These are phyloP conservation scores for Alectoris magna DNA, from an alignment of 2,797 vertebrate species.

Conservation along the genomic window DNA sequence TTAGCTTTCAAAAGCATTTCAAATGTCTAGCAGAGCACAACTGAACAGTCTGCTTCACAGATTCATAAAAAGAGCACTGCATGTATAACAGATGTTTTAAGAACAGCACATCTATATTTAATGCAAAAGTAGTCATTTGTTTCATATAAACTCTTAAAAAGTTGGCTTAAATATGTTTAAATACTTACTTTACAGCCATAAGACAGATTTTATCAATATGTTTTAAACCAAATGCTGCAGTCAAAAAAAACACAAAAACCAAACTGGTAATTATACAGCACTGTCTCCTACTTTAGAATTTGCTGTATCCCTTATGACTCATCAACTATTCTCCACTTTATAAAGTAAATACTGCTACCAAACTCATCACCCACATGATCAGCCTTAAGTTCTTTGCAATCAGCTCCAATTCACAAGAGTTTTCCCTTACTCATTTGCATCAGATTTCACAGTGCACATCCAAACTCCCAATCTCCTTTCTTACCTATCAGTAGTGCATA, in stretches of 20 bases:
- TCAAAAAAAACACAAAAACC: neutral
- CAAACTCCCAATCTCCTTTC: neutral
- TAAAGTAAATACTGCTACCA: neutral
- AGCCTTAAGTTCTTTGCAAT: neutral
- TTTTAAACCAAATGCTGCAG: neutral
- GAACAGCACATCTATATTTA: slow-evolving; percentile 6
- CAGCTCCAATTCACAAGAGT: neutral
- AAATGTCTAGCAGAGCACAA: neutral
- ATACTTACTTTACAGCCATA: neutral
- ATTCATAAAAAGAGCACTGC: neutral
- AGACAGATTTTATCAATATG: neutral
- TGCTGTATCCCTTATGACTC: neutral
- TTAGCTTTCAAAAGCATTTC: neutral
- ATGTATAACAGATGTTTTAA: neutral
- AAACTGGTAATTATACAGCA: neutral
- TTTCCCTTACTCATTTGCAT: neutral
- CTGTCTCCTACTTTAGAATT: neutral
- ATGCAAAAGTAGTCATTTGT: neutral
- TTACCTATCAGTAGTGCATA: neutral
- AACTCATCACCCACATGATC: neutral
- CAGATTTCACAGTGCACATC: neutral
- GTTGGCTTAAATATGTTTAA: neutral
- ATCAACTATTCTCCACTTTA: neutral
- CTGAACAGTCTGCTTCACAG: neutral
- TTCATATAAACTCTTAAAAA: slow-evolving; percentile 19